These are phyloP conservation scores for Spinus pinus DNA, from an alignment of 2,797 vertebrate genomes.

Conservation along the genomic window DNA sequence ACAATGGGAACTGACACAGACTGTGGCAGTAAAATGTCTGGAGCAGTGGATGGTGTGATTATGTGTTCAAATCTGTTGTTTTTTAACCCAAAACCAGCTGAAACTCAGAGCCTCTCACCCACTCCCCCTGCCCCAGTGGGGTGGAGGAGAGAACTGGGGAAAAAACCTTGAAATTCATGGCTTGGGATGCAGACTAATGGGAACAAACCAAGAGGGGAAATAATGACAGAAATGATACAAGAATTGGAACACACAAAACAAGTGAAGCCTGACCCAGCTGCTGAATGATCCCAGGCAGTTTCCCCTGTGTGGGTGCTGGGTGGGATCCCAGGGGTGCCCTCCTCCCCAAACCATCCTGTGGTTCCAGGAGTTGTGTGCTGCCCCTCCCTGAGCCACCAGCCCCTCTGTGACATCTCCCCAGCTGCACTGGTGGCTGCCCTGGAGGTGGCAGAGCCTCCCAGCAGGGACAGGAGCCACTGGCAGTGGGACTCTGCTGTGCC, in stretches of 20 bases:
- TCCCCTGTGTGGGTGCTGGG: background rate
- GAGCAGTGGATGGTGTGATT: background rate
- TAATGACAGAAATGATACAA: no score
- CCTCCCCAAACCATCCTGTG: rapidly evolving
- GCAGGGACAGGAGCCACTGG: background rate
- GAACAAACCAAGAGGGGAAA: background rate
- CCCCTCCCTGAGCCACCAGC: background rate
- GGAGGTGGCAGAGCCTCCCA: background rate
- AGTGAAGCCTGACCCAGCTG: background rate
- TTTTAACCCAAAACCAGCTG: background rate
- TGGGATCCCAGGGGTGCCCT: background rate
- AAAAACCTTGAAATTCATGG: no score
- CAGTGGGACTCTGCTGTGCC: background rate
- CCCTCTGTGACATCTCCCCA: background rate
- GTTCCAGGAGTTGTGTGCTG: background rate
- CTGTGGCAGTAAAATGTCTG: background rate
- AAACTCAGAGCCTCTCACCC: background rate
- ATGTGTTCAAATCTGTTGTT: rapidly evolving
- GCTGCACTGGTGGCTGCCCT: background rate
- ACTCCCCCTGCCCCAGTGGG: background rate
- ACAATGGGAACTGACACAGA: background rate
- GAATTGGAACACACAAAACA: rapidly evolving
- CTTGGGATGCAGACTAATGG: background rate
- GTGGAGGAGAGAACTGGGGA: background rate
- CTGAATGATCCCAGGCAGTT: rapidly evolving